These are phyloP conservation scores for Oxyscelio sp. DNA, from an alignment of 2,888 invertebrate genomes.

Conservation along the genomic window DNA sequence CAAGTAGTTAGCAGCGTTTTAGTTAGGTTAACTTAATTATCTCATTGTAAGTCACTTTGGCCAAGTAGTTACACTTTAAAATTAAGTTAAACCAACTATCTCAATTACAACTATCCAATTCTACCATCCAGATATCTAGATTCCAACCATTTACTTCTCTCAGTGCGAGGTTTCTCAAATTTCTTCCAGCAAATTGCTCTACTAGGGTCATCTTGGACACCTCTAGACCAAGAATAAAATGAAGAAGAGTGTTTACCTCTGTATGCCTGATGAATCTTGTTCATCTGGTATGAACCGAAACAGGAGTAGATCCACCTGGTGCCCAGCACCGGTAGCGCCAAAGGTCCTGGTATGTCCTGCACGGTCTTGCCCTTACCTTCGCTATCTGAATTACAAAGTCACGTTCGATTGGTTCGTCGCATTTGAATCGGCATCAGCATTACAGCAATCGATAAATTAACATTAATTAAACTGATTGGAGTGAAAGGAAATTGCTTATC, in stretches of 20 bases:
- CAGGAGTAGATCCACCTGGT: conserved; percentile 94
- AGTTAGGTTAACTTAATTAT: no score
- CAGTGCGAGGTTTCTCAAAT: no score
- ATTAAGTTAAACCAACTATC: no score
- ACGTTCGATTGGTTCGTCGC: neutral
- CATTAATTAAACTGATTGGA: neutral
- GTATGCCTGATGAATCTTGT: conserved; percentile 94
- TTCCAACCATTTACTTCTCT: no score
- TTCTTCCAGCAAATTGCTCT: no score
- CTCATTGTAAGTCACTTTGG: no score
- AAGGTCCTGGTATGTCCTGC: conserved; percentile 92
- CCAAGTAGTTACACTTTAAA: no score
- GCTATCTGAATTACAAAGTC: conserved; percentile 41
- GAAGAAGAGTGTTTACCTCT: conserved; percentile 89
- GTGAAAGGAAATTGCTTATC: neutral
- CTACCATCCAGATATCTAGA: no score
- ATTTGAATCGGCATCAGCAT: neutral
- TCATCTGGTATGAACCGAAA: conserved; percentile 91
- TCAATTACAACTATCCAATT: no score
- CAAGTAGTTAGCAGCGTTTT: no score
- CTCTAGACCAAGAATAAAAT: no score
- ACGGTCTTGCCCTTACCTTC: conserved; percentile 77
- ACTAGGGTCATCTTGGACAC: no score
- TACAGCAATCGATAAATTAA: neutral
- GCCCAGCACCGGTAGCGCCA: conserved; percentile 92